Base-by-base conservation (phyloP, 2,888 invertebrate species). In the Labia minor region DNA sequence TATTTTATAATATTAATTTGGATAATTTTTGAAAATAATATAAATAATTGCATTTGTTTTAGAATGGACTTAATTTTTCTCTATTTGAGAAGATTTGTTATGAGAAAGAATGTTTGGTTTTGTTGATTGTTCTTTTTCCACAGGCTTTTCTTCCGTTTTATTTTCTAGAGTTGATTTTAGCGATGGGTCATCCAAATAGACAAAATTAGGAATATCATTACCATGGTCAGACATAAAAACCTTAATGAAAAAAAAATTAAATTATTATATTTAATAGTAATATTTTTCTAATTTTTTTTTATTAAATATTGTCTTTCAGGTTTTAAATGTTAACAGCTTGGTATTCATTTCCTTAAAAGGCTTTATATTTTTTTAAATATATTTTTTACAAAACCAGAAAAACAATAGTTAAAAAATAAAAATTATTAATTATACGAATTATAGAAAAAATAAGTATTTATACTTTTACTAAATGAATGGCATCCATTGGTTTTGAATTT, bases 381-480 rank as follows among this genome's bases (percentile, higher is more conserved):
- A n/a, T n/a, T n/a, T n/a, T n/a, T n/a, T n/a, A n/a, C n/a, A n/a
- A n/a, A n/a, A n/a, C n/a, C n/a, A n/a, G n/a, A n/a, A n/a, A n/a
- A n/a, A n/a, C n/a, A n/a, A n/a, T n/a, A n/a, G n/a, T n/a, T n/a
- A n/a, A n/a, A n/a, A n/a, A n/a, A n/a, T n/a, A n/a, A n/a, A n/a
- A n/a, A n/a, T n/a, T n/a, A n/a, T n/a, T n/a, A n/a, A n/a, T n/a
- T n/a, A n/a, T n/a, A n/a, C n/a, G n/a, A n/a, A n/a, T n/a, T n/a
- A n/a, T n/a, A n/a, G n/a, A n/a, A n/a, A n/a, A n/a, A n/a, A n/a
- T n/a, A n/a, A n/a, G n/a, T n/a, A n/a, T n/a, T n/a, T 65, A 21
- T 61, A 69, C 69, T 66, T 69, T 69, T 4, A 69, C 68, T 14
- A 69, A 68, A 19, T 68, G 68, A 20, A 66, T 66, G 16, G 66